A percentile compares a stretch with the other conserved stretches of the same genome.
Evolutionary conservation across 1,140 invertebrate species (phyloP).

Genomic region (Solenopsis invicta): DNA sequence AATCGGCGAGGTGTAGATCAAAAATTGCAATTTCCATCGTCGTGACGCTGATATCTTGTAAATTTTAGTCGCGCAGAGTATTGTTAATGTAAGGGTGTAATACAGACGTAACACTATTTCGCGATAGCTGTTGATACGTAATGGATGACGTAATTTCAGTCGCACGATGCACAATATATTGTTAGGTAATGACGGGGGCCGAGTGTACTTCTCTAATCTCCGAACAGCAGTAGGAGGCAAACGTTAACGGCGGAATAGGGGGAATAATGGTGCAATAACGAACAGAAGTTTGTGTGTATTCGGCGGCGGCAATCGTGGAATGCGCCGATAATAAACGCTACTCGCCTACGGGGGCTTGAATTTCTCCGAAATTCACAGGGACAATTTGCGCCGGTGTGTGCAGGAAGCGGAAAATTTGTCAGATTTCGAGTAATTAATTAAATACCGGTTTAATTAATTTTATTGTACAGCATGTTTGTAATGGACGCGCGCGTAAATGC

Average conservation of each 20-base stretch:
- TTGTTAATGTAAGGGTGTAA: not conserved
- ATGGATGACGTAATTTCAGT: conserved; percentile 14
- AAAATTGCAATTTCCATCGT: not conserved
- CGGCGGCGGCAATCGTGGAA: conserved; percentile 44
- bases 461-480: conserved; percentile 59
- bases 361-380: conserved; percentile 58
- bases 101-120: not conserved
- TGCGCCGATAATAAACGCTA: conserved; percentile 58
- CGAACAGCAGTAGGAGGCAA: conserved; percentile 30
- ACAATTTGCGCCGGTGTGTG: conserved; percentile 54
- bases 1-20: not conserved
- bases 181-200: conserved; percentile 1
- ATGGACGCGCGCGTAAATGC: conserved; percentile 29
- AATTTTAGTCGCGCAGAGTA: not conserved
- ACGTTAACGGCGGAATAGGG: conserved; percentile 5
- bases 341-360: conserved; percentile 27
- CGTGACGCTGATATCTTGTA: not conserved
- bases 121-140: conserved; percentile 28
- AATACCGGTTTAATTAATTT: conserved; percentile 67
- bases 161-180: not conserved
- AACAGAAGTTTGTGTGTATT: conserved; percentile 51
- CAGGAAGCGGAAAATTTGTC: conserved; percentile 45
- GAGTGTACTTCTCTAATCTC: conserved; percentile 16
- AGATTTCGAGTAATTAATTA: conserved; percentile 67
- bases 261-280: conserved; percentile 40